Evolutionary conservation across 2,888 invertebrate genomes (phyloP).

Genomic region (Cordilura impudica): DNA sequence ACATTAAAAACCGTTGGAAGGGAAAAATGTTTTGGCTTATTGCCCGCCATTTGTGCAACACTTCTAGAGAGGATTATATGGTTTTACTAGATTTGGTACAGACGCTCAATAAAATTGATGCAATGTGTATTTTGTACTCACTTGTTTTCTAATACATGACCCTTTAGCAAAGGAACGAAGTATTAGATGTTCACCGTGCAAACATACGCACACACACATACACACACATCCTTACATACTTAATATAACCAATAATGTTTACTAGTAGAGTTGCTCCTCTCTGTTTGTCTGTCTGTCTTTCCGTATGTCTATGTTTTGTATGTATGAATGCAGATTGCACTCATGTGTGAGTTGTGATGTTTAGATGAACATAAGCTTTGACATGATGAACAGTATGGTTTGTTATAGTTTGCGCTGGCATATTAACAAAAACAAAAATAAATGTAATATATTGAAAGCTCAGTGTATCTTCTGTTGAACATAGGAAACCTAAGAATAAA

Average conservation of each 20-base stretch:
- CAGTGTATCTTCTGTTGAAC: neutral
- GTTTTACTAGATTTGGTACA: neutral
- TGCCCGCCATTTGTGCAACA: neutral
- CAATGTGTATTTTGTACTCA: neutral
- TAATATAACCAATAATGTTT: constrained; percentile 29
- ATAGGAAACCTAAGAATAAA: neutral
- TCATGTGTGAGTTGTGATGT: constrained; percentile 17
- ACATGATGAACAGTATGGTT: constrained; percentile 39
- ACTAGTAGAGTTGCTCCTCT: constrained; percentile 3
- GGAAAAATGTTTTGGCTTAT: too few species aligned
- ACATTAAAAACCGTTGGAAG: too few species aligned
- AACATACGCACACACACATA: neutral
- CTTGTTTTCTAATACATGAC: constrained; percentile 50
- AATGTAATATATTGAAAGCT: constrained; percentile 16
- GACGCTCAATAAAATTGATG: neutral
- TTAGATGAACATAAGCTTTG: constrained; percentile 40
- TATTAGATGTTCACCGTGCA: constrained; percentile 9
- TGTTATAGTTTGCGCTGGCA: neutral
- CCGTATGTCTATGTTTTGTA: neutral
- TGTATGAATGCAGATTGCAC: neutral
- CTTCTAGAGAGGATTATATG: too few species aligned
- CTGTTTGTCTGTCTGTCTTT: neutral
- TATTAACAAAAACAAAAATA: constrained; percentile 1
- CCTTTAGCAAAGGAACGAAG: constrained; percentile 43
- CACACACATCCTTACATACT: neutral